phyloP scores from a whole-genome alignment of 2,888 invertebrate species.

The Polydrusus pterygomalis region DNA sequence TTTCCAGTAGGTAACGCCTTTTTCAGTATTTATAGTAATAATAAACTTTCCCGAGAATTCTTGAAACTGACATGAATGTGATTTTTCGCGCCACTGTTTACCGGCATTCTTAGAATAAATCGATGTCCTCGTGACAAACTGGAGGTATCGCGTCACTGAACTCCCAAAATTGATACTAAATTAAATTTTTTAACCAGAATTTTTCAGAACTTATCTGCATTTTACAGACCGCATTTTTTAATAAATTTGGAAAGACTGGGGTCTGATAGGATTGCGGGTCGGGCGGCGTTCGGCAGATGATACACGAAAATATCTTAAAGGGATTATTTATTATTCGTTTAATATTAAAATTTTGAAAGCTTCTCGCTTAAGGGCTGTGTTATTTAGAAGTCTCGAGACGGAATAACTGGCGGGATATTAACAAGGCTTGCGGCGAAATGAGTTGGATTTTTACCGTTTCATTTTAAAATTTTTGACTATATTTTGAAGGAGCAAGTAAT shows the following conservation, averaged over 20 bases:
- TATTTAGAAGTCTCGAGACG: background rate
- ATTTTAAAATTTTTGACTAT: no score
- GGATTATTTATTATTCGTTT: slow-evolving; percentile 21
- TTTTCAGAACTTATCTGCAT: slow-evolving; percentile 48
- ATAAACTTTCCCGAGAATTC: no score
- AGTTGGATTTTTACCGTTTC: no score
- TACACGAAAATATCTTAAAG: slow-evolving; percentile 17
- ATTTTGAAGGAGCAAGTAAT: no score
- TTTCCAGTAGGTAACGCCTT: no score
- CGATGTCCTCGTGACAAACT: slow-evolving; percentile 14
- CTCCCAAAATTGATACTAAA: slow-evolving; percentile 47
- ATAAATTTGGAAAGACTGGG: slow-evolving; percentile 34
- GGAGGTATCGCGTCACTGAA: slow-evolving; percentile 31
- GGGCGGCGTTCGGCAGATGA: slow-evolving; percentile 11
- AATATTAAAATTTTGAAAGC: slow-evolving; percentile 3
- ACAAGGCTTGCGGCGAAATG: no score
- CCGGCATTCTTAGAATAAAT: slow-evolving; percentile 19
- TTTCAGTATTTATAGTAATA: no score
- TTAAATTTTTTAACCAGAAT: slow-evolving; percentile 48
- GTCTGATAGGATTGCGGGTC: slow-evolving; percentile 3
- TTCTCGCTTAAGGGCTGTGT: background rate
- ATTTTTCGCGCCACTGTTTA: slow-evolving; percentile 12
- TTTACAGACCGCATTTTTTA: slow-evolving; percentile 51
- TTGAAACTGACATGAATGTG: background rate
- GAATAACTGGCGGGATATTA: background rate